Evolutionary conservation across 2,113 vertebrate species (phyloP), one percentile per base, ranked within the genome.

Genomic region (Coracopsis vasa): DNA sequence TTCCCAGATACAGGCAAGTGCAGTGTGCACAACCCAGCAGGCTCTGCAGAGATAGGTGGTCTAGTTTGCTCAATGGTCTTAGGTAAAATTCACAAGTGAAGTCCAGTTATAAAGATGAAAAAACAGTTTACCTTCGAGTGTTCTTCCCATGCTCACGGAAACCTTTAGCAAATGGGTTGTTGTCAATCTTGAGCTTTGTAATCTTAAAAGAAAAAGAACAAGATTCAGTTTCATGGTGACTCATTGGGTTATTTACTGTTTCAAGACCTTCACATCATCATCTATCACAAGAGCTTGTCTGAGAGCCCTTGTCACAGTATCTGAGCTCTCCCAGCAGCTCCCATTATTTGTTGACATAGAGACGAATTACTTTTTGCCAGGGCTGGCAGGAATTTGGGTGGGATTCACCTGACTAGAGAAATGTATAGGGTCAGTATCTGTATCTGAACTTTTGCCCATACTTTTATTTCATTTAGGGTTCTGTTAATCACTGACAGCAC

Each of bases 131-230:
- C 99, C 98, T 98, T 92, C 98, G 98, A 16, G 98, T 98, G 56
- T 97, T 98, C 31, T 98, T 98, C 80, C 98, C 98, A 27, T 99
- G 98, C 50, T 99, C 99, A 7, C 99, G 95, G 97, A 99, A 99
- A 58, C 99, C 99, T 98, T 99, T 99, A 14, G 99, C 99, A 89
- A 99, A 99, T 0, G 99, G 99, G 86, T 99, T 99, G 97, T 99
- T 98, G 94, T 99, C 98, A 33, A 99, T 99, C 98, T 99, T 99
- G 90, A 99, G 98, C 90, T 98, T 99, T 37, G 99, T 99, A 64
- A 99, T 98, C 99, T 97, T 99, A 94, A 42, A 95, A 81, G 16
- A 39, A 53, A 85, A 95, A 77, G 64, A 73, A 66, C 28, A 69
- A 77, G 33, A 61, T 39, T 91, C 56, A 79, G 53, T 35, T 56